phyloP scores from a whole-genome alignment of 2,797 vertebrate genomes.

The Hozukius guyotensis region DNA sequence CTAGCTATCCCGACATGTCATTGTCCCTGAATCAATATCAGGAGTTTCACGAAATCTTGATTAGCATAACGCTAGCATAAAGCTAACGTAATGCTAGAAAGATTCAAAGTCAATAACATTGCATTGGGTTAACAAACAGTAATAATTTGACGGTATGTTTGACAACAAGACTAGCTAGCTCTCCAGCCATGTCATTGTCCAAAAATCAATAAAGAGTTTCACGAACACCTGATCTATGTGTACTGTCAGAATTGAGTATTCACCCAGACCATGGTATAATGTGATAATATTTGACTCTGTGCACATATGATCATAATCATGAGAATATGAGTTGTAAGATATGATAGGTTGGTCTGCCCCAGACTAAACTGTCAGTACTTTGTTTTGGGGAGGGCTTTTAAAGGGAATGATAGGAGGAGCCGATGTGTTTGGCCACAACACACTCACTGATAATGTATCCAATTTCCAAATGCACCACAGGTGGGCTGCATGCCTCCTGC shows the following conservation, averaged over 20 bases:
- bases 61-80: too few relatives aligned
- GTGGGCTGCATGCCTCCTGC: constrained; percentile 19
- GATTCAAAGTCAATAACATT: neutral
- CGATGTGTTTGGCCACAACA: constrained; percentile 4
- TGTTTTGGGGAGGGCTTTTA: neutral
- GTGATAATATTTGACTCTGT: neutral
- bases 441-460: constrained; percentile 11
- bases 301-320: neutral
- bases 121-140: neutral
- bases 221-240: too few relatives aligned
- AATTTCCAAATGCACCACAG: constrained; percentile 19
- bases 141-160: neutral
- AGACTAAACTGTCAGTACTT: neutral
- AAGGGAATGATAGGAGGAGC: neutral
- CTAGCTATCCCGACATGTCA: too few relatives aligned
- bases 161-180: neutral
- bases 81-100: neutral
- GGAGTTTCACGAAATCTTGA: too few relatives aligned
- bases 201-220: too few relatives aligned
- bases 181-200: neutral
- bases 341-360: neutral
- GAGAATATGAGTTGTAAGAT: neutral
- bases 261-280: too few relatives aligned
- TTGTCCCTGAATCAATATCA: too few relatives aligned
- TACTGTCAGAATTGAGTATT: too few relatives aligned